Conservation (phyloP, 2,888 invertebrate genomes). For the Stenurella melanura region DNA sequence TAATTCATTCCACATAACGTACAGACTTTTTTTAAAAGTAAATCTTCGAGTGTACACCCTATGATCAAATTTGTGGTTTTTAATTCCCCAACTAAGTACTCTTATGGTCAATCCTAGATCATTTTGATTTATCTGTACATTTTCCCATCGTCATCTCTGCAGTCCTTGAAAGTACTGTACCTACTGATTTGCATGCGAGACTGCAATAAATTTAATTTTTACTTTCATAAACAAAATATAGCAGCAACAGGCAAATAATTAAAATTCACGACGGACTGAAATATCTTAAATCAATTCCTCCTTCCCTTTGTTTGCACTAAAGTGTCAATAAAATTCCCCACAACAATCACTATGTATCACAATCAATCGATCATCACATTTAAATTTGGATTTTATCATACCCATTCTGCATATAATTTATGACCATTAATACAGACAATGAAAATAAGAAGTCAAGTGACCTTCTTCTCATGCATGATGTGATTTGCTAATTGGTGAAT, state of each 20-base stretch:
- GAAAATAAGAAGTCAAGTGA: slow-evolving; percentile 21
- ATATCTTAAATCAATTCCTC: background rate
- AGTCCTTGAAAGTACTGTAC: too few species aligned
- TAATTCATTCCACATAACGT: too few species aligned
- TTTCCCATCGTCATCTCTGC: too few species aligned
- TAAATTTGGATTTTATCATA: slow-evolving; percentile 11
- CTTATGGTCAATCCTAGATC: too few species aligned
- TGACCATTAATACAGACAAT: slow-evolving; percentile 22
- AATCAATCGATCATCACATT: slow-evolving; percentile 13
- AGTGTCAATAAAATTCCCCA: slow-evolving; percentile 10
- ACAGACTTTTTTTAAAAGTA: too few species aligned
- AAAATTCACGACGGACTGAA: background rate
- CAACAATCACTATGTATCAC: background rate
- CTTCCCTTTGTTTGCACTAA: background rate
- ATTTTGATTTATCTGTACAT: too few species aligned
- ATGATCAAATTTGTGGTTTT: too few species aligned
- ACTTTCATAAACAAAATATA: background rate
- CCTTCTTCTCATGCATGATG: slow-evolving; percentile 31
- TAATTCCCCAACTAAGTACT: too few species aligned
- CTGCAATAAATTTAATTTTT: background rate
- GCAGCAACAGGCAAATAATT: background rate
- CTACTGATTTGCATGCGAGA: too few species aligned
- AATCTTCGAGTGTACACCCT: too few species aligned
- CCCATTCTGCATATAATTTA: background rate
- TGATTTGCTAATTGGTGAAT: slow-evolving; percentile 23